A percentile compares a stretch with the other conserved stretches of the same genome.
phyloP scores from a whole-genome alignment of 1,140 invertebrate genomes.

The Aleiodes sp. region DNA sequence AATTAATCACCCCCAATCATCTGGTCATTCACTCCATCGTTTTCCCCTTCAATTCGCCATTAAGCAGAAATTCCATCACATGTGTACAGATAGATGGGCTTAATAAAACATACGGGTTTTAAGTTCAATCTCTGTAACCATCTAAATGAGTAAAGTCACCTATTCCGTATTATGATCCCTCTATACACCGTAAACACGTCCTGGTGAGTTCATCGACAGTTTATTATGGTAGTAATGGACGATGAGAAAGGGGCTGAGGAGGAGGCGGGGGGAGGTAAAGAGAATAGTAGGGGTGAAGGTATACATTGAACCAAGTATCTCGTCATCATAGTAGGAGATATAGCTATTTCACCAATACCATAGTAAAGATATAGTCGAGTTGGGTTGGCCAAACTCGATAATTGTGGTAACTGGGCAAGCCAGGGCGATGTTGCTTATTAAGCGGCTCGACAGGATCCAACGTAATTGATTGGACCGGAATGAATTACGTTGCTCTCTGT shows the following conservation, averaged over 20 bases:
- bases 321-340: not conserved
- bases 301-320: slow-evolving; percentile 12
- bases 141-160: not conserved
- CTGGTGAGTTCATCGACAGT: slow-evolving; percentile 7
- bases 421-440: slow-evolving; percentile 25
- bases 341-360: not conserved
- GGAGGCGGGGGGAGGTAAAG: too few species aligned
- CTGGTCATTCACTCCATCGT: not conserved
- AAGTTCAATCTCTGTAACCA: not conserved
- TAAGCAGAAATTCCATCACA: not conserved
- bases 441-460: slow-evolving; percentile 18
- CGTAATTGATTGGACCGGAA: slow-evolving; percentile 30
- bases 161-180: not conserved
- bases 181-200: not conserved
- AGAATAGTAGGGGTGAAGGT: not conserved
- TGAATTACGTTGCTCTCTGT: slow-evolving; percentile 21
- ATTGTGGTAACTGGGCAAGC: slow-evolving; percentile 9
- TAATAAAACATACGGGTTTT: too few species aligned
- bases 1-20: slow-evolving; percentile 1
- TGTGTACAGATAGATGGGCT: too few species aligned
- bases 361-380: slow-evolving; percentile 8
- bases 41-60: not conserved
- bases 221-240: slow-evolving; percentile 11
- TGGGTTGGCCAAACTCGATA: slow-evolving; percentile 23
- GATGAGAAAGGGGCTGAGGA: too few species aligned